phyloP scores from a whole-genome alignment of 2,113 vertebrate genomes.

The Stomatorhinus ivindoensis region DNA sequence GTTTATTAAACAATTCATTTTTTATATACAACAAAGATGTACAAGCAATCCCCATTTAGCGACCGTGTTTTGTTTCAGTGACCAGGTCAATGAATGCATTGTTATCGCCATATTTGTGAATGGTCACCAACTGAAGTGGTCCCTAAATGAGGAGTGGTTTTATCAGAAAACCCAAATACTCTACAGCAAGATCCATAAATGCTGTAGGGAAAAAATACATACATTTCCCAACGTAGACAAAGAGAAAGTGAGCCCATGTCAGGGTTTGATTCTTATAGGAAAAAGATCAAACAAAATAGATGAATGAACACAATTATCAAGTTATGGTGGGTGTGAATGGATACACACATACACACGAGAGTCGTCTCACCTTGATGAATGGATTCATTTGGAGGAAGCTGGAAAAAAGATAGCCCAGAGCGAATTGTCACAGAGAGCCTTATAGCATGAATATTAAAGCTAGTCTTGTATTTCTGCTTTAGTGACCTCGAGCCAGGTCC shows the following conservation, averaged over 20 bases:
- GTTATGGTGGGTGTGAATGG: background rate
- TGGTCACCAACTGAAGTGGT: background rate
- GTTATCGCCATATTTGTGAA: background rate
- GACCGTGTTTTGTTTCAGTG: background rate
- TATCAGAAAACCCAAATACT: background rate
- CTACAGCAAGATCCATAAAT: conserved; percentile 10
- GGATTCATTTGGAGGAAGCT: conserved; percentile 14
- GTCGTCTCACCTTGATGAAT: conserved; percentile 8
- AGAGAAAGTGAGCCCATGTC: background rate
- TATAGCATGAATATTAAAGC: conserved; percentile 11
- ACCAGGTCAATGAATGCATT: background rate
- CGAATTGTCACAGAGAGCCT: background rate
- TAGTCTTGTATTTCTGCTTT: background rate
- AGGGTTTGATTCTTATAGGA: background rate
- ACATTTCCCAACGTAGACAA: background rate
- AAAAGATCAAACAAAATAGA: background rate
- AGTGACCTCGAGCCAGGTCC: background rate
- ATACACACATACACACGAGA: background rate
- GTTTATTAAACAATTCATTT: background rate
- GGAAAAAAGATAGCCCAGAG: background rate
- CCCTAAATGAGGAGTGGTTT: background rate
- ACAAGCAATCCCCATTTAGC: background rate
- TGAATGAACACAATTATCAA: conserved; percentile 7
- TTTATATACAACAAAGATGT: background rate
- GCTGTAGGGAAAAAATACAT: background rate